Evolutionary conservation across 1,140 invertebrate species (phyloP), one percentile per base, ranked within the genome.

Genomic region (Babylonia areolata): DNA sequence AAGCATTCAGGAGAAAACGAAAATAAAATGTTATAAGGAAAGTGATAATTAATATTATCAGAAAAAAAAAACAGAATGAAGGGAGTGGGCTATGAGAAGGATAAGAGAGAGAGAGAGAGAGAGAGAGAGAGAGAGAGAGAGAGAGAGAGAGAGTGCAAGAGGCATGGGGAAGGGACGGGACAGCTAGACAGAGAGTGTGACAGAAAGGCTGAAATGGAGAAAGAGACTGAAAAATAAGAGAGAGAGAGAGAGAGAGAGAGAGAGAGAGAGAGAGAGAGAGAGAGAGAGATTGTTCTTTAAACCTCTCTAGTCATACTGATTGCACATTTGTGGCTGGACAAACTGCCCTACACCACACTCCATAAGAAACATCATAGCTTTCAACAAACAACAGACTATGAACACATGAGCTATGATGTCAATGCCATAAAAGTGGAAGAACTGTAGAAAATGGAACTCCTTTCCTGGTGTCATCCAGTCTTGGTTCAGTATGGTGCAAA

Each of bases 401-500:
- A 64, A 64, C 58, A 64, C 58, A 64, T 23, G 15, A 64, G 58
- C 58, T 64, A 64, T 64, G 75, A 40, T 58, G 85, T 86, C 54
- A 75, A 85, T 86, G 87, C 86, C 81, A 83, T 87, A 46, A 78
- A 35, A 71, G 54, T 82, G 80, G 80, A 77, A 86, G 71, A 83
- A 86, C 80, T 54, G 58, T 73, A 87, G 88, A 88, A 88, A 64
- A 87, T 80, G 89, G 85, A 88, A 87, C 85, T 85, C 84, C 39
- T 75, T 87, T 81, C 51, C 71, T 58, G 15, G 23, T n/a, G 0
- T 64, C 23, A 23, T 81, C 82, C 73, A 78, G 58, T 28, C 77
- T 82, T 73, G 84, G 58, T 83, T 86, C 73, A 99, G 95, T 99
- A 99, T 90, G 98, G 98, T 94, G 98, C 96, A 95, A 98, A 99